Conservation (phyloP, 2,113 vertebrate genomes). For the Geothlypis trichas region DNA sequence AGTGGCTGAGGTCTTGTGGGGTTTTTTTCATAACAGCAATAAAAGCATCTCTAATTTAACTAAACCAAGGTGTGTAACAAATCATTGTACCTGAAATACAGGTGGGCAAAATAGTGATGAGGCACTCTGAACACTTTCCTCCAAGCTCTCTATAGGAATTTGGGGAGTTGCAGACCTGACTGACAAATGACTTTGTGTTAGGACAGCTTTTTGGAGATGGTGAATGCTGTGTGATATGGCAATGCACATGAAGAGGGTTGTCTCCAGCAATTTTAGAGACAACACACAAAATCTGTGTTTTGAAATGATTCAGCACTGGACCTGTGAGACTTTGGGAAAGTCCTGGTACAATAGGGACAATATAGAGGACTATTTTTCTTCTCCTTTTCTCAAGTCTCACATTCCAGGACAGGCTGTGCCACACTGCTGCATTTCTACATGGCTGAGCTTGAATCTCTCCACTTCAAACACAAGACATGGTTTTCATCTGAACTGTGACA, state of each 20-base stretch:
- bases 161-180: not conserved
- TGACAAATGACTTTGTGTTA: not conserved
- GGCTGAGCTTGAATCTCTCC: not conserved
- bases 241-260: not conserved
- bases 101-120: not conserved
- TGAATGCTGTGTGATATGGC: not conserved
- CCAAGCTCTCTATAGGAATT: fast-evolving
- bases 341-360: not conserved
- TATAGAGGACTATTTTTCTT: not conserved
- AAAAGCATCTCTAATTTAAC: not conserved
- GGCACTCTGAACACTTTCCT: not conserved
- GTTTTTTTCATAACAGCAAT: not conserved
- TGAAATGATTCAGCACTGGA: not conserved
- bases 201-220: not conserved
- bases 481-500: not conserved
- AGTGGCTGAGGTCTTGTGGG: not conserved
- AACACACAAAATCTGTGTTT: not conserved
- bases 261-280: not conserved
- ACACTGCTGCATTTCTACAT: not conserved
- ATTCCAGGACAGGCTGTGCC: not conserved
- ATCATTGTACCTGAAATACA: not conserved
- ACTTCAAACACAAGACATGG: not conserved
- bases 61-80: not conserved
- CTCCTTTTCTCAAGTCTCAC: not conserved
- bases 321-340: not conserved